These are phyloP conservation scores for Galerucella calmariensis DNA, from an alignment of 2,888 invertebrate species.

Conservation along the genomic window DNA sequence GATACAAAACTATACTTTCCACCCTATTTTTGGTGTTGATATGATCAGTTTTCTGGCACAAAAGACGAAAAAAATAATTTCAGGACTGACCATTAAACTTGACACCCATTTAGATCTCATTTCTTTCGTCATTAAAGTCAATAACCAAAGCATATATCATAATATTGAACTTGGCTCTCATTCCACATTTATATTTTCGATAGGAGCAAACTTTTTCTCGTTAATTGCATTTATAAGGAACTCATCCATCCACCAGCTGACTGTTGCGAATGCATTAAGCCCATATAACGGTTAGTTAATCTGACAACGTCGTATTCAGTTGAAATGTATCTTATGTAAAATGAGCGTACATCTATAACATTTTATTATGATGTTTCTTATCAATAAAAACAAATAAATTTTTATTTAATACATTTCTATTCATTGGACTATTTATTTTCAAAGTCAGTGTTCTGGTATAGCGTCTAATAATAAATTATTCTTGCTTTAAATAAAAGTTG, in stretches of 20 bases:
- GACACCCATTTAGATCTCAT: too few species aligned
- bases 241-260: background rate
- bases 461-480: background rate
- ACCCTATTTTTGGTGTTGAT: too few species aligned
- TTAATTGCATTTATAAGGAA: background rate
- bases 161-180: too few species aligned
- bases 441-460: background rate
- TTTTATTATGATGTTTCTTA: slow-evolving; percentile 10
- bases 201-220: background rate
- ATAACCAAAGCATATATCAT: too few species aligned
- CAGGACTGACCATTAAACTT: too few species aligned
- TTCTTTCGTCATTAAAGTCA: too few species aligned
- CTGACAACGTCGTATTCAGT: slow-evolving; percentile 2
- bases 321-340: slow-evolving; percentile 13
- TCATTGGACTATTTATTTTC: background rate
- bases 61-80: too few species aligned
- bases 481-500: background rate
- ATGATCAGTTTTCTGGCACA: too few species aligned
- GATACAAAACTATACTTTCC: too few species aligned
- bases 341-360: background rate
- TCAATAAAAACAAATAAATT: slow-evolving; percentile 3
- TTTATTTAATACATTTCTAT: background rate
- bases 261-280: background rate
- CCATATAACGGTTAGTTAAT: background rate
- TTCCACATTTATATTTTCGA: too few species aligned